Base-by-base conservation (phyloP, 2,113 vertebrate species). In the Passer montanus region DNA sequence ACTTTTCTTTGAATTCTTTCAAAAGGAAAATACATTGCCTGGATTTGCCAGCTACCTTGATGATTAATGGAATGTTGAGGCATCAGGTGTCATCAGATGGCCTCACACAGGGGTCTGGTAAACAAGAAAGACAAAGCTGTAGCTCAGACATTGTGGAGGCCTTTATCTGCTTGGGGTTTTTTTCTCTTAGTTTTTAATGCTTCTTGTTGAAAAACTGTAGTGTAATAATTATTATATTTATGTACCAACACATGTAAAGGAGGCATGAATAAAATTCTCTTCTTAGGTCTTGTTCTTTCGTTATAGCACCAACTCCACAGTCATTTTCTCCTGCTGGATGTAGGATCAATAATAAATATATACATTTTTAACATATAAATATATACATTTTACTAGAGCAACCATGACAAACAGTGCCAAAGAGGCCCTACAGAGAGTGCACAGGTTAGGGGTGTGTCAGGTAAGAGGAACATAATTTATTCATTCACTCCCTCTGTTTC, bases 361-460 rank as follows among this genome's bases (percentile, higher is more conserved):
- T 23, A 41, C 3, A 5, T 68, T 81, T 77, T 77, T 63, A 77
- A 75, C 47, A n/a, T n/a, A 12, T 66, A 79, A 73, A 5, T 46
- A 43, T 2, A 1, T 23, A 41, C 3, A 5, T 68, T 81, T 77
- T 77, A n/a, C 11, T 58, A 17, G 21, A 9, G 24, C 33, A 83
- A 15, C 31, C 0, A 1, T 37, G 41, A 24, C 13, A 4, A 39
- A 6, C 50, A 68, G 27, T 41, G 33, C 19, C 35, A 43, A 52
- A 72, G 15, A 26, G 20, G 11, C 15, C n/a, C n/a, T 50, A 26
- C 2, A 5, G 31, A 47, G 10, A 52, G 8, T 28, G 24, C 33
- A 72, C 21, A 62, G 18, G 7, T 50, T 69, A 50, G 21, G 31
- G 37, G 15, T 0, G 0, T 49, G 21, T 44, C 55, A 84, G 33